Base-by-base conservation (phyloP, 37 sponge, comb jelly and placozoan species). In the Ephydatia muelleri region DNA sequence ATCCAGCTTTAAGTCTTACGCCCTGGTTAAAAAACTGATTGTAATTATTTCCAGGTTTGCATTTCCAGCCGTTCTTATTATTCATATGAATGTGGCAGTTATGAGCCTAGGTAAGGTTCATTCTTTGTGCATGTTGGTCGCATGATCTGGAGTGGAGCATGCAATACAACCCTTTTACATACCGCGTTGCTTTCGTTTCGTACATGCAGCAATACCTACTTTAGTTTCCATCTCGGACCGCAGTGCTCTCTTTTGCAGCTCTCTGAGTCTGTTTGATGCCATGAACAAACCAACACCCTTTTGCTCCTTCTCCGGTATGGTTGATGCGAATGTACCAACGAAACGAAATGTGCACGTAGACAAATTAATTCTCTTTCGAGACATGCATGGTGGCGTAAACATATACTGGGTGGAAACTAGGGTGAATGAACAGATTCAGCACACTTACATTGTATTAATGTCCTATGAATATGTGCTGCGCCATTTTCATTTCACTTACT, bases 141-240 rank as follows among this genome's bases (percentile, higher is more conserved):
- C 19, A 1, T 16, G 1, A 57, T 57, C 14, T 11, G 1, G 16
- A 57, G 19, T 5, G 57, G 16, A n/a, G n/a, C n/a, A n/a, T n/a
- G n/a, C n/a, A n/a, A n/a, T n/a, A n/a, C n/a, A n/a, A n/a, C n/a
- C n/a, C n/a, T n/a, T n/a, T n/a, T n/a, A n/a, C n/a, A n/a, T n/a
- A n/a, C n/a, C 19, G 67, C 19, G 67, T 22, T 43, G 27, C n/a
- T 8, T 16, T 38, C 37, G 25, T 38, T 36, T 9, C 72, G 2
- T 39, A 2, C 33, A 6, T 64, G 57, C 31, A 84, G 84, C 57
- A 30, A 4, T 77, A 16, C 31, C 67, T 5, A 40, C 38, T 32
- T 26, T 84, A 11, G 31, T 84, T 13, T 68, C 65, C 33, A 67
- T 76, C 66, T 76, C 66, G 31, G 78, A 84, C 35, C 73, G 85